Base-by-base conservation (phyloP, 2,113 vertebrate genomes). In the Gadus chalcogrammus region DNA sequence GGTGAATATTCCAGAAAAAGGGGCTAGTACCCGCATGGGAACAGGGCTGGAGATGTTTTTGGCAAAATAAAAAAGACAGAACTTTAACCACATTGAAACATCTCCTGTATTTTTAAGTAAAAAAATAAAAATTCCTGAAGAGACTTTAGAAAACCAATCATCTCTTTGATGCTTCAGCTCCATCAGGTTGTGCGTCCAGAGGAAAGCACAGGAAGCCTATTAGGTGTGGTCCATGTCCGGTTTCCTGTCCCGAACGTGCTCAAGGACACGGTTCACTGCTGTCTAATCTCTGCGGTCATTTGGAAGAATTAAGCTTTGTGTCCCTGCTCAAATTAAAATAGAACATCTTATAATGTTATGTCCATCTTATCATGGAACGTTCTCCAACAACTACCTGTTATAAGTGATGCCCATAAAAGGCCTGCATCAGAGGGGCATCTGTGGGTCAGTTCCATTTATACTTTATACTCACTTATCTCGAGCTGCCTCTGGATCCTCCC, bases 401-500 rank as follows among this genome's bases (percentile, higher is more conserved):
- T 48, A 9, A 48, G 12, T 42, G 38, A 42, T 42, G 38, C 38
- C 38, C 38, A 6, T 11, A 8, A 4, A 42, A 42, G 5, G 38
- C 6, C 38, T 42, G 38, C 5, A 11, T 4, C 38, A 42, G 38
- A 11, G 55, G 55, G 55, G 52, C 55, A 22, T 16, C 13, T 5
- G 18, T 65, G 27, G 17, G 17, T 65, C 55, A 58, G 15, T 3
- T 3, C 11, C 55, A 24, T 61, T 24, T 20, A 20, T 1, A 20
- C 20, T 20, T 20, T 20, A 53, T 55, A 91, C 96, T 94, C 77
- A 99, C 97, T 99, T 83, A 99, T 99, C 85, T 99, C 97, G 28
- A 99, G 87, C 75, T 99, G 97, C 15, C 97, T 93, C 81, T 95
- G 95, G 68, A 99, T 98, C 35, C 97, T 92, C 68, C 93, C 91